phyloP scores from a whole-genome alignment of 2,797 vertebrate species.

The Melanitta fusca region DNA sequence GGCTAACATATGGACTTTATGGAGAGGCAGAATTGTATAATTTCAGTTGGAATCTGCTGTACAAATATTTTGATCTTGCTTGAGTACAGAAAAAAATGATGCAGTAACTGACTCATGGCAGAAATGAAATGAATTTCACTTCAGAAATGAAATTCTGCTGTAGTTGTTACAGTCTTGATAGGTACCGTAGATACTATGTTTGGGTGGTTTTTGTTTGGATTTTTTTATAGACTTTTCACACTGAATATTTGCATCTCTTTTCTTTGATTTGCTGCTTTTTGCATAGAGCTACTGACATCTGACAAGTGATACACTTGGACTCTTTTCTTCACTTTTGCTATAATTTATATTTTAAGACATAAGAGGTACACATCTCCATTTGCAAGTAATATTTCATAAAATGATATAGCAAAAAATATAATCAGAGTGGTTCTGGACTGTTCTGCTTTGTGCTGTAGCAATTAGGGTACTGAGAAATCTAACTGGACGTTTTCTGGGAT shows the following conservation, averaged over 20 bases:
- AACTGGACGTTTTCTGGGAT: neutral
- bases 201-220: neutral
- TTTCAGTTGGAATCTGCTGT: neutral
- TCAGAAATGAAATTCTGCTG: neutral
- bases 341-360: neutral
- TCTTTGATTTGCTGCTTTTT: neutral
- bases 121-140: neutral
- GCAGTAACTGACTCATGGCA: neutral
- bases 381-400: neutral
- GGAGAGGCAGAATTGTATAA: constrained; percentile 3
- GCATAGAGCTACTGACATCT: neutral
- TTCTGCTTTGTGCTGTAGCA: neutral
- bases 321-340: neutral
- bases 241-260: neutral
- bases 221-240: neutral
- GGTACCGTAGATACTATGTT: neutral
- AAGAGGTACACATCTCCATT: neutral
- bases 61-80: constrained; percentile 39
- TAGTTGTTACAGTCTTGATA: neutral
- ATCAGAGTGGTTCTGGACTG: neutral
- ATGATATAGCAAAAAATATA: neutral
- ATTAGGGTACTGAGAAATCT: neutral
- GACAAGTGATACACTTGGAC: neutral
- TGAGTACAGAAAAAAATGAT: neutral
- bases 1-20: neutral